A percentile compares a stretch with the other conserved stretches of the same genome.
Evolutionary conservation across 2,888 invertebrate genomes (phyloP).

Genomic region (Rhorus exstirpatorius): DNA sequence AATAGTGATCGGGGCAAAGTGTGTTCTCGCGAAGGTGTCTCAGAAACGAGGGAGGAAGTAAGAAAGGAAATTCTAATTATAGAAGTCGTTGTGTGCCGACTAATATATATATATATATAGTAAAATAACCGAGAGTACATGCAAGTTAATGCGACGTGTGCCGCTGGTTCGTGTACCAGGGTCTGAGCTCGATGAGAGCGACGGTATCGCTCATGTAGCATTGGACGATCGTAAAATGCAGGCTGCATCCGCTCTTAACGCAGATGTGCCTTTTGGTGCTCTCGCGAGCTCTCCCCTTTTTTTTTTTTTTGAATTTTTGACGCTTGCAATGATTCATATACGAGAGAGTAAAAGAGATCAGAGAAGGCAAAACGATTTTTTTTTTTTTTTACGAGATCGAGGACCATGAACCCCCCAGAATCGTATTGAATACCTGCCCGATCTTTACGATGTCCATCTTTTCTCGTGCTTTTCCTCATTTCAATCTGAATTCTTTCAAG

Average conservation of each 20-base stretch:
- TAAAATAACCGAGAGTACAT: constrained; percentile 59
- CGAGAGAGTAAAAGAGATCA: constrained; percentile 34
- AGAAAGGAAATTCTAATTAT: constrained; percentile 82
- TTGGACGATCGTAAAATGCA: constrained; percentile 84
- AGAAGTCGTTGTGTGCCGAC: constrained; percentile 79
- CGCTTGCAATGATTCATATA: constrained; percentile 12
- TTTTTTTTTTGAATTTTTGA: constrained; percentile 42
- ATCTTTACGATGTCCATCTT: neutral
- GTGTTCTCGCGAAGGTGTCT: constrained; percentile 73
- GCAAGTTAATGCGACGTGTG: constrained; percentile 70
- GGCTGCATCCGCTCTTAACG: constrained; percentile 84
- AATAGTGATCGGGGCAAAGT: constrained; percentile 28
- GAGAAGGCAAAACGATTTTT: constrained; percentile 28
- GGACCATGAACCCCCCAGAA: too few species aligned
- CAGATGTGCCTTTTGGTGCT: constrained; percentile 79
- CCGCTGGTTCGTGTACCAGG: constrained; percentile 56
- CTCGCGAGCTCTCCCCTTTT: constrained; percentile 66
- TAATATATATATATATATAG: constrained; percentile 57
- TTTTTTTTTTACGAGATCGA: constrained; percentile 27
- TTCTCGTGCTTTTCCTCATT: too few species aligned
- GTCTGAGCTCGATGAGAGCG: constrained; percentile 42
- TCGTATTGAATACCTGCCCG: too few species aligned
- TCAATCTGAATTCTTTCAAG: too few species aligned
- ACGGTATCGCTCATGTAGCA: constrained; percentile 75
- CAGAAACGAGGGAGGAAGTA: constrained; percentile 71